These are phyloP conservation scores for Carapus acus DNA, from an alignment of 2,797 vertebrate genomes.

Conservation along the genomic window DNA sequence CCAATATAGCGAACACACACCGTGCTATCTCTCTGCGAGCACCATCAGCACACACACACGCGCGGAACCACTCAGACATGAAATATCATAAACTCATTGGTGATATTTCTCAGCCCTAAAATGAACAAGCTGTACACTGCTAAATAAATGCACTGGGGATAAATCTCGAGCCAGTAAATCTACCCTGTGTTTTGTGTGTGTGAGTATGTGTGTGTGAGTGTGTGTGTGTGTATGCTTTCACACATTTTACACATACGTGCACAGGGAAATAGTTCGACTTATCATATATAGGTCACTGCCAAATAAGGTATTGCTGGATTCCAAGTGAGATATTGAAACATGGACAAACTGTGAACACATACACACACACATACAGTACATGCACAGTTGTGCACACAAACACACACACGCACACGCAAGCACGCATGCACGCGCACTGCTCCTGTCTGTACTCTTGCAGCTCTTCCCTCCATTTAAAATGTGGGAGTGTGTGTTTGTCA, in stretches of 20 bases:
- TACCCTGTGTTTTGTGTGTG: conserved; percentile 78
- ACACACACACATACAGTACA: too few species aligned
- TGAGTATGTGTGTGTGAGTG: too few species aligned
- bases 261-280: conserved; percentile 86
- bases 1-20: conserved; percentile 42
- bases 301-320: conserved; percentile 59
- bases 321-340: conserved; percentile 51
- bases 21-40: conserved; percentile 42
- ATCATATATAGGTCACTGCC: conserved; percentile 72
- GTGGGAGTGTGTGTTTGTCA: too few species aligned
- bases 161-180: conserved; percentile 63
- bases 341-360: too few species aligned
- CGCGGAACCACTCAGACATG: conserved; percentile 62
- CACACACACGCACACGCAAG: too few species aligned
- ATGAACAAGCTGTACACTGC: conserved; percentile 63
- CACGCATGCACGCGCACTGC: too few species aligned
- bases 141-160: conserved; percentile 64
- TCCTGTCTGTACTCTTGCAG: too few species aligned
- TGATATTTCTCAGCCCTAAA: conserved; percentile 53
- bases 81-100: conserved; percentile 64
- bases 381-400: too few species aligned
- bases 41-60: conserved; percentile 48
- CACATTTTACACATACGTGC: conserved; percentile 87
- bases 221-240: too few species aligned
- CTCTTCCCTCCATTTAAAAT: too few species aligned